Evolutionary conservation across 2,113 vertebrate species (phyloP), one percentile per base, ranked within the genome.

Genomic region (Taxidea taxus): DNA sequence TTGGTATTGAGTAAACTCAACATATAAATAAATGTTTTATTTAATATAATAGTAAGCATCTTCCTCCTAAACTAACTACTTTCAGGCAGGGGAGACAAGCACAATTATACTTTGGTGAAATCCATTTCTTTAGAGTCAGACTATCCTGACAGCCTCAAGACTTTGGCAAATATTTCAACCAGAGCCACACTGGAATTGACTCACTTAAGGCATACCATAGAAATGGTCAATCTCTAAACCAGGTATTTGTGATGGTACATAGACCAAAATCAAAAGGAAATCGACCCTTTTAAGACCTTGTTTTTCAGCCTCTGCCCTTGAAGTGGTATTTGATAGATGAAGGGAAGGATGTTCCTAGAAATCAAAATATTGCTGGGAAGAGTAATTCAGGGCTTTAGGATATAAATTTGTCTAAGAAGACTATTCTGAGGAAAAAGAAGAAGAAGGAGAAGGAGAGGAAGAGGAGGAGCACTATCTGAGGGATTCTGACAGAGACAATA

Each of bases 211-310:
- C 8, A 16, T 29, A 34, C n/a, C 3, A 6, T 66, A 66, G 54
- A 86, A 87, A 27, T 13, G 70, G 62, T 58, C 14, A 87, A 51
- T 90, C n/a, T 82, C 64, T 93, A 87, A 86, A 84, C 20, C 62
- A 95, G 93, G 72, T 95, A 95, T 68, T 58, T 87, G 66, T 51
- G 81, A 95, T 97, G 4, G 37, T 37, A 87, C 78, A 82, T n/a
- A 93, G 39, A 86, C 9, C 37, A 66, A 74, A 93, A 49, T 62
- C 62, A 86, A 56, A 80, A 66, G 81, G 47, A 66, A 93, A 66
- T n/a, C 49, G 47, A 92, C 37, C 6, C 20, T 31, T 90, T 49
- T n/a, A 75, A 23, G 34, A 1, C 0, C 39, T 68, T 93, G 39
- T 11, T 90, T 95, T 93, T 60, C 81, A 82, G 95, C 47, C 25